Evolutionary conservation across 2,797 vertebrate species (phyloP).

Genomic region (Neosilurus hyrtlii): DNA sequence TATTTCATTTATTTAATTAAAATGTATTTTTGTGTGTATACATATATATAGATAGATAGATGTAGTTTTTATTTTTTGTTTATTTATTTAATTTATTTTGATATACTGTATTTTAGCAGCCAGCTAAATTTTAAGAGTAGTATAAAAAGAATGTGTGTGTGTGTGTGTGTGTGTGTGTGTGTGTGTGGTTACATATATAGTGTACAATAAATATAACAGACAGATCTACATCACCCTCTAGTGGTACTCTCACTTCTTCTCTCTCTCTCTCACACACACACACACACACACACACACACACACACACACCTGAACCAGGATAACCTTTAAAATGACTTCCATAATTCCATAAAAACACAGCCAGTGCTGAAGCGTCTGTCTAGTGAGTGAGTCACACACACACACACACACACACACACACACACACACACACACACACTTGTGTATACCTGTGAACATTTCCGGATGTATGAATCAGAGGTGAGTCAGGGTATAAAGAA

Average conservation of each 20-base stretch:
- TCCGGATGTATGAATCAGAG: conserved; percentile 7
- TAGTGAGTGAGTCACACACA: background rate
- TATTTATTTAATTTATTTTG: no score
- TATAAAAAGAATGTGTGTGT: background rate
- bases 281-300: background rate
- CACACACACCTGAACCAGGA: background rate
- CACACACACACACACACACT: conserved; percentile 12
- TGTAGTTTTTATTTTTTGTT: no score
- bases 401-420: conserved; percentile 1
- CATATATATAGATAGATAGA: no score
- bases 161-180: background rate
- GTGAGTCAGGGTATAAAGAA: background rate
- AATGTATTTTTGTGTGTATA: no score
- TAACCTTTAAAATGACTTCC: background rate
- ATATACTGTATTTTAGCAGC: no score
- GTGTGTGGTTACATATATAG: no score
- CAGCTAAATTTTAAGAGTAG: background rate
- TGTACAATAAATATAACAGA: background rate
- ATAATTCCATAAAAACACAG: background rate
- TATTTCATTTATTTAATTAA: no score
- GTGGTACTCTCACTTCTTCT: background rate
- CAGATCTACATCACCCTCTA: background rate
- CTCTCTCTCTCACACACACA: background rate
- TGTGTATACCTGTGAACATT: background rate
- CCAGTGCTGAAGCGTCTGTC: background rate